These are phyloP conservation scores for Hofmannophila pseudospretella DNA, from an alignment of 2,888 invertebrate genomes.

Conservation along the genomic window DNA sequence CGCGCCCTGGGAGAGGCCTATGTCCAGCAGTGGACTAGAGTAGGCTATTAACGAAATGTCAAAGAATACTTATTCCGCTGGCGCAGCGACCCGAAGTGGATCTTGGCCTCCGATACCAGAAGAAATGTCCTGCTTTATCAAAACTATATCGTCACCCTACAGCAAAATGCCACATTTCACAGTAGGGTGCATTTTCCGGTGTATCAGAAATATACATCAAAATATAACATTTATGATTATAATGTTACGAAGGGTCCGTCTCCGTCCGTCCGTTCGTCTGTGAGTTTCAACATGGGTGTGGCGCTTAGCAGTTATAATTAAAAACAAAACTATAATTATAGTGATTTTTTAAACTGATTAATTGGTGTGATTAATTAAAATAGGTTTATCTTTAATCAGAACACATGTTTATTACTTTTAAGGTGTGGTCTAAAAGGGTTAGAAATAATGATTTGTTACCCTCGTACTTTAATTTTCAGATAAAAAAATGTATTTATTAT, in stretches of 20 bases:
- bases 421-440: slow-evolving; percentile 1
- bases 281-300: slow-evolving; percentile 17
- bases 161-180: slow-evolving; percentile 10
- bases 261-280: slow-evolving; percentile 12
- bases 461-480: no score
- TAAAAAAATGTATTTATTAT: no score
- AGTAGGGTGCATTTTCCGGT: slow-evolving; percentile 10
- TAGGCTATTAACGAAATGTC: no score
- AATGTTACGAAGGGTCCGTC: slow-evolving; percentile 9
- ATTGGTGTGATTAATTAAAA: slow-evolving; percentile 4
- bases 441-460: no score
- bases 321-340: slow-evolving; percentile 6
- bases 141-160: slow-evolving; percentile 11
- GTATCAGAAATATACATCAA: slow-evolving; percentile 6
- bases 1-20: no score
- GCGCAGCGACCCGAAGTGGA: no score
- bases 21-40: no score
- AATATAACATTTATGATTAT: slow-evolving; percentile 9
- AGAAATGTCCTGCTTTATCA: no score
- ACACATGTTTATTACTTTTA: not conserved
- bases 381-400: not conserved
- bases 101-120: no score
- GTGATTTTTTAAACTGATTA: slow-evolving; percentile 8
- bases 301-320: slow-evolving; percentile 16
- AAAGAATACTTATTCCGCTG: no score